phyloP scores from a whole-genome alignment of 2,888 invertebrate species.

The Rhingia rostrata region DNA sequence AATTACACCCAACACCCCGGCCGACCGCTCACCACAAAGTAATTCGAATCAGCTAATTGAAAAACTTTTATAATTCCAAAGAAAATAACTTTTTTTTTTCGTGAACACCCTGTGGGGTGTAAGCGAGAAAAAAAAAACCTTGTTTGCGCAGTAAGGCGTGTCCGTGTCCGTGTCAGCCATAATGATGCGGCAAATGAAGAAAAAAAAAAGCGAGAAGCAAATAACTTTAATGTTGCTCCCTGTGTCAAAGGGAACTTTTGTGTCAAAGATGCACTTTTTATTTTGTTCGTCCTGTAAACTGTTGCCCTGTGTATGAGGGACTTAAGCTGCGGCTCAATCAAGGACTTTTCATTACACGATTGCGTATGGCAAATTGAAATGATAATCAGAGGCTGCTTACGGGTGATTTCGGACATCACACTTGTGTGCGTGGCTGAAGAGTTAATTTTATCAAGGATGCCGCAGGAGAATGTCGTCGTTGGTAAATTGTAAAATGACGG shows the following conservation, averaged over 20 bases:
- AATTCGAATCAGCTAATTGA: constrained; percentile 64
- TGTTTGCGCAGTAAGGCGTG: not conserved
- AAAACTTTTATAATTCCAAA: constrained; percentile 65
- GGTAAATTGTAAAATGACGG: constrained; percentile 51
- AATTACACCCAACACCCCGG: constrained; percentile 52
- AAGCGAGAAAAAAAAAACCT: not conserved
- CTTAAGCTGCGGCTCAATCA: too few species aligned
- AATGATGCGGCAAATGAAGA: not conserved
- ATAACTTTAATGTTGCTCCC: constrained; percentile 16
- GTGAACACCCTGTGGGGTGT: constrained; percentile 31
- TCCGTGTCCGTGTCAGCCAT: not conserved
- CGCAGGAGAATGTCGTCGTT: constrained; percentile 16
- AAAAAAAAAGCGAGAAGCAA: not conserved
- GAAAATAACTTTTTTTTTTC: constrained; percentile 44
- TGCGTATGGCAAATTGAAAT: too few species aligned
- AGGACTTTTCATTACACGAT: too few species aligned
- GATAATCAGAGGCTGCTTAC: too few species aligned
- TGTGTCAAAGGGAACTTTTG: constrained; percentile 12
- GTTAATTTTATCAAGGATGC: constrained; percentile 40
- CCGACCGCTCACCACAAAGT: constrained; percentile 38
- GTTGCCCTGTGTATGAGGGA: too few species aligned
- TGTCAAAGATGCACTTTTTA: constrained; percentile 21
- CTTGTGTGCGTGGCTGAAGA: constrained; percentile 10
- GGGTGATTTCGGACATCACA: too few species aligned
- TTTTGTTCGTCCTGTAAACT: too few species aligned